Evolutionary conservation across 2,888 invertebrate genomes (phyloP), one percentile per base, ranked within the genome.

Genomic region (Ypsolopha scabrella): DNA sequence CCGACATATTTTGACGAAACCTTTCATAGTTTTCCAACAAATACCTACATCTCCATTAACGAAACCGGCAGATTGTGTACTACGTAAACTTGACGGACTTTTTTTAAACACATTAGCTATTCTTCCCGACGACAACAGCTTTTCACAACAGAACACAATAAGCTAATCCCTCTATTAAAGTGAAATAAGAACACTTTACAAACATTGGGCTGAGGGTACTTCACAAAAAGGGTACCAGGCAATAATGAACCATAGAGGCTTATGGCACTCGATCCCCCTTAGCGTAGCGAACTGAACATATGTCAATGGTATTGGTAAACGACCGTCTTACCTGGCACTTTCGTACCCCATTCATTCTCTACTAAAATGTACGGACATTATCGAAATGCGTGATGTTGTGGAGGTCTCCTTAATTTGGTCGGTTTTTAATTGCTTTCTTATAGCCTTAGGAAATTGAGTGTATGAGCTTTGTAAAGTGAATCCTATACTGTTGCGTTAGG

Each of bases 171-270:
- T 70, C 63, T 67, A 69, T 67, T 70, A 68, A 75, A 11, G 6
- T 48, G 7, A 33, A 46, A 35, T 65, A 69, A 69, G 70, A 68
- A 68, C 65, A 70, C 75, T 77, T 68, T 55, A 70, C 77, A 80
- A 82, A 80, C 75, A 80, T 61, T 59, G 61, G 56, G 57, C 61
- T 65, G 64, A 72, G 70, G 60, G 66, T 68, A 69, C 68, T 69
- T 67, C 57, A 60, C 46, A 63, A 67, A 68, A 72, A 71, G 72
- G 67, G 73, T 69, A 67, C 72, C 70, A 71, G 69, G 65, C 74
- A 77, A 77, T 81, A 82, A 82, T 81, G 75, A 78, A 71, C 72
- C 73, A 72, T 72, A 73, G 74, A 75, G 78, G 82, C 77, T 82
- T 81, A 24, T 24, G 24, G 80, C 78, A 78, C 76, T 79, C 80